Evolutionary conservation across 2,113 vertebrate species (phyloP), one percentile per base, ranked within the genome.

Genomic region (Furnarius figulus): DNA sequence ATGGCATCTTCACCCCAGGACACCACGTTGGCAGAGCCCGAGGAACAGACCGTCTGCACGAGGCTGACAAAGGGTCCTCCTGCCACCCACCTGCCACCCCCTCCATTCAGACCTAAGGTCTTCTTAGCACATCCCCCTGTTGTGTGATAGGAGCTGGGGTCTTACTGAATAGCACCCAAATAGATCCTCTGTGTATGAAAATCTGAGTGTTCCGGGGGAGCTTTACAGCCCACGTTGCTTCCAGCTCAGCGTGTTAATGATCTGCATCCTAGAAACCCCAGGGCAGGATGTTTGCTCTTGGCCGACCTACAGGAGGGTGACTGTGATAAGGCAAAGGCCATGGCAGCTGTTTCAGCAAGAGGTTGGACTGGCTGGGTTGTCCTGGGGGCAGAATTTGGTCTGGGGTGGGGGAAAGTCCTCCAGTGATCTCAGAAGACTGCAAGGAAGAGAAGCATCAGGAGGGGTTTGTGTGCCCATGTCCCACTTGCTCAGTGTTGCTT

Each of bases 381-480:
- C 6, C 67, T 5, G 9, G 24, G 55, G 55, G 44, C 21, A 49
- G 55, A 77, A 76, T 18, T 17, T 22, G 24, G 23, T 21, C 50
- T 62, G 12, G 44, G 30, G 1, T n/a, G 39, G 18, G 11, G 13
- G 12, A 37, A 67, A 52, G 12, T 37, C 56, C 37, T 71, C 42
- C 12, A 3, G 62, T 0, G 5, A 27, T 7, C 7, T 3, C 77
- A 75, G 72, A 24, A 6, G 33, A 44, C 56, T 2, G 11, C 37
- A 46, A 42, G 76, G 58, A 35, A 42, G 52, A n/a, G 61, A 40
- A 49, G 8, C 5, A 2, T 2, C 1, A 13, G 14, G 12, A 67
- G 23, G 3, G 8, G 3, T 37, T 18, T 3, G n/a, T 1, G 15
- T 23, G 2, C 25, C 5, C 2, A 9, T 1, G 0, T 37, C 23